Percentiles rank a stretch among this genome's conserved stretches.
These are phyloP conservation scores for Phoronis australis DNA, from an alignment of 2,888 invertebrate species.

Conservation along the genomic window DNA sequence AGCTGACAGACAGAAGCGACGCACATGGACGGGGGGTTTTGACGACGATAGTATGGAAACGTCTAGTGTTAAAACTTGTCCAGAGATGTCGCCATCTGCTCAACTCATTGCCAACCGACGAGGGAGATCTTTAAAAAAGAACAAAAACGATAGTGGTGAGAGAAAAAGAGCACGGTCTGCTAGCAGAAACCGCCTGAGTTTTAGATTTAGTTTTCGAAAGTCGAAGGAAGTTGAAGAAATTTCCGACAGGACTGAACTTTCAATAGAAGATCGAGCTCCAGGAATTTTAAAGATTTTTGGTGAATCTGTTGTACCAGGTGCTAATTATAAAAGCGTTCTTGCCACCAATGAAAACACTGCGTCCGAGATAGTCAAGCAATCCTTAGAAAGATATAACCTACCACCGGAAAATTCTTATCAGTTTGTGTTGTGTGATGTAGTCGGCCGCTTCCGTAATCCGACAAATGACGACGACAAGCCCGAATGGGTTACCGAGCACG, in stretches of 20 bases:
- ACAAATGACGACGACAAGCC: background rate
- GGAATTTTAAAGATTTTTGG: conserved; percentile 43
- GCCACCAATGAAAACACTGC: conserved; percentile 39
- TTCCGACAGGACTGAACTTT: conserved; percentile 20
- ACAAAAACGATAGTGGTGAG: background rate
- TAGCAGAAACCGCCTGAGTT: background rate
- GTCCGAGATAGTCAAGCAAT: conserved; percentile 39
- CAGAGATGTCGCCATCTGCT: background rate
- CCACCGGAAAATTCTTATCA: conserved; percentile 19
- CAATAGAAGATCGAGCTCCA: conserved; percentile 36
- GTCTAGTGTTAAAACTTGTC: background rate
- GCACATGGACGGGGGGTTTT: background rate
- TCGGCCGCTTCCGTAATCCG: conserved; percentile 19
- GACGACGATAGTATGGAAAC: background rate
- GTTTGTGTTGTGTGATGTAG: conserved; percentile 44
- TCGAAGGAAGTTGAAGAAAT: background rate
- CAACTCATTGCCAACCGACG: background rate
- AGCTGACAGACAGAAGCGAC: background rate
- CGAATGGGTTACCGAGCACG: conserved; percentile 32
- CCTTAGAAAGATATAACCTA: conserved; percentile 38
- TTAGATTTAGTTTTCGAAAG: background rate
- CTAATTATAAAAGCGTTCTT: conserved; percentile 43
- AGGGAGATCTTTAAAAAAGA: background rate
- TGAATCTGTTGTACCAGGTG: conserved; percentile 35
- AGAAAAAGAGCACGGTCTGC: background rate